phyloP scores from a whole-genome alignment of 2,888 invertebrate genomes.

The Heliothis peltigera region DNA sequence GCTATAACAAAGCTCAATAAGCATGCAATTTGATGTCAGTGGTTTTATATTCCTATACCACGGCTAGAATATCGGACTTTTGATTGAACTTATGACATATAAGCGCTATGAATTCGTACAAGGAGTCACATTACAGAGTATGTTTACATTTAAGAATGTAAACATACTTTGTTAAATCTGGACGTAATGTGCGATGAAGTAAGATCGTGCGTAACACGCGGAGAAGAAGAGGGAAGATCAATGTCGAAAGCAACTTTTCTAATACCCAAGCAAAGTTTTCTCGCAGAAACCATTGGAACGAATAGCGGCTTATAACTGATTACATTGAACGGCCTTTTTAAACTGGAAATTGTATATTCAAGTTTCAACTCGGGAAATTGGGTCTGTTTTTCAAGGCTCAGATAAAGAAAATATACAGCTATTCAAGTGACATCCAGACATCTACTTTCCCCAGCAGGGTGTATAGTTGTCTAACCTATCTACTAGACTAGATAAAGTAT shows the following conservation, averaged over 20 bases:
- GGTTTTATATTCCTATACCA: neutral
- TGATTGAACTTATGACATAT: neutral
- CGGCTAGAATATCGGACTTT: neutral
- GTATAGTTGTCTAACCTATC: neutral
- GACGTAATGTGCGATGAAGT: neutral
- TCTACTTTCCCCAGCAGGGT: neutral
- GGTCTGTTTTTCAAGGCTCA: neutral
- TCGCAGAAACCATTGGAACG: neutral
- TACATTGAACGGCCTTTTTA: neutral
- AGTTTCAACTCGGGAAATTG: neutral
- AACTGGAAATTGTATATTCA: neutral
- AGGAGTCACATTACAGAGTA: too few relatives aligned
- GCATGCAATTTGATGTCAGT: neutral
- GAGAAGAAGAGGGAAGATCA: neutral
- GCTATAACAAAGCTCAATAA: neutral
- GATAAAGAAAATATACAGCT: constrained; percentile 4
- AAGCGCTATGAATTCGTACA: neutral
- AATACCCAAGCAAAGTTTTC: neutral
- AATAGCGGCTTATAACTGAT: neutral
- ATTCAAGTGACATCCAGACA: constrained; percentile 1
- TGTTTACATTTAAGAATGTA: too few relatives aligned
- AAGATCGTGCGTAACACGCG: neutral
- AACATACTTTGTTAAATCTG: neutral
- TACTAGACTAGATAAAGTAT: constrained; percentile 10
- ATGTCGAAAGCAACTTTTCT: neutral